These are phyloP conservation scores for Tetranychus piercei DNA, from an alignment of 2,888 invertebrate genomes.

Conservation along the genomic window DNA sequence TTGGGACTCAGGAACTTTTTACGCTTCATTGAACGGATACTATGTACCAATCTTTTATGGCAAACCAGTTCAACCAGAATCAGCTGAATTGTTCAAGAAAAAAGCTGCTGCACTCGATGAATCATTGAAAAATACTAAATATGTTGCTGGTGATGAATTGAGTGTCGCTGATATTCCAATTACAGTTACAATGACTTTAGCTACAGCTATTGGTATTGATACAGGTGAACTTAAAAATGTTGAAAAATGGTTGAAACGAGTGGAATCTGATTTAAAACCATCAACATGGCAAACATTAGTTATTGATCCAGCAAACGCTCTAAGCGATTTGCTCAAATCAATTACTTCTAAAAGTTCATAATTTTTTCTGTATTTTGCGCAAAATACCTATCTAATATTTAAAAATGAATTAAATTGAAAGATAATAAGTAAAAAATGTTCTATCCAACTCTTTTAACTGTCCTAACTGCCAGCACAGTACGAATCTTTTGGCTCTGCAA, in stretches of 20 bases:
- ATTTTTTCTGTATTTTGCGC: too few species aligned
- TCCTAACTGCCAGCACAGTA: too few species aligned
- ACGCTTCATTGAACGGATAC: background rate
- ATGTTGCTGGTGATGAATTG: background rate
- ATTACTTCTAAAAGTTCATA: background rate
- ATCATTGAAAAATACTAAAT: background rate
- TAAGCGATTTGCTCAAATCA: background rate
- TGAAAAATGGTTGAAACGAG: background rate
- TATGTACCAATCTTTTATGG: background rate
- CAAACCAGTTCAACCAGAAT: background rate
- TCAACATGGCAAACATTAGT: background rate
- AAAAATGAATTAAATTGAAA: too few species aligned
- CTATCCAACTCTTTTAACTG: too few species aligned
- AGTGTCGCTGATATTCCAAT: background rate
- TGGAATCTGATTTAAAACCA: background rate
- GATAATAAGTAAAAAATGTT: too few species aligned
- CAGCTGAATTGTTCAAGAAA: background rate
- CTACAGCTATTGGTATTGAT: background rate
- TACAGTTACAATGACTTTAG: background rate
- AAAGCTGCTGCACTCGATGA: background rate
- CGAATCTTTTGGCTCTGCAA: too few species aligned
- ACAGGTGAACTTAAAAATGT: background rate
- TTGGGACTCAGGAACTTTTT: background rate
- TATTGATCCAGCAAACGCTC: background rate
- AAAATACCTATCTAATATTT: too few species aligned